phyloP scores from a whole-genome alignment of 1,140 invertebrate species.

The Parapsyche elsis region DNA sequence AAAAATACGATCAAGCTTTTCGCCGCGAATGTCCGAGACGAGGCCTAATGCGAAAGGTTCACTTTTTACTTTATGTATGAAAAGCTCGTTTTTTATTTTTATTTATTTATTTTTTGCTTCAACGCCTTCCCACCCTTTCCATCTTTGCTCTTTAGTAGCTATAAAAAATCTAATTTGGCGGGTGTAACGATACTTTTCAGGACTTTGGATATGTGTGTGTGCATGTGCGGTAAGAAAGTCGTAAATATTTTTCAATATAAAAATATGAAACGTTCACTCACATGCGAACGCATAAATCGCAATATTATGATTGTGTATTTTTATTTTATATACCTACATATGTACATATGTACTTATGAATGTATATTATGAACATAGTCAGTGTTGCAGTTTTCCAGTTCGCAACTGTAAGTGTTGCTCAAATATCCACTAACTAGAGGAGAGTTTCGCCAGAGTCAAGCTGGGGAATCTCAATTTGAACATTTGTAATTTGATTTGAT shows the following conservation, averaged over 20 bases:
- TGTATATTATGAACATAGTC: no score
- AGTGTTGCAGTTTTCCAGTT: no score
- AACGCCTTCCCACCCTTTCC: not conserved
- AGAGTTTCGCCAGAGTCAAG: no score
- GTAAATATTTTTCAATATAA: conserved; percentile 25
- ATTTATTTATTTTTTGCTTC: not conserved
- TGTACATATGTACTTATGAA: no score
- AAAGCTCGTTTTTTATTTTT: not conserved
- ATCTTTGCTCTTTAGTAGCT: not conserved
- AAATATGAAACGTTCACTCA: not conserved
- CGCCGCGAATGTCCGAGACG: not conserved
- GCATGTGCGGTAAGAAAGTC: not conserved
- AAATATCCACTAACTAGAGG: no score
- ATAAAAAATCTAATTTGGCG: conserved; percentile 23
- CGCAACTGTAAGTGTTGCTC: no score
- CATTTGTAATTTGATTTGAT: no score
- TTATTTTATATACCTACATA: no score
- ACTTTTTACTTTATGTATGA: not conserved
- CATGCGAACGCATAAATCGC: not conserved
- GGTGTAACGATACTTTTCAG: conserved; percentile 21
- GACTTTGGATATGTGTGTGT: not conserved
- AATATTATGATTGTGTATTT: no score
- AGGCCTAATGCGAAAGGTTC: not conserved
- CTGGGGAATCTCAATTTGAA: no score
- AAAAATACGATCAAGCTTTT: not conserved